Evolutionary conservation across 2,113 vertebrate genomes (phyloP).

Genomic region (Gadus macrocephalus): DNA sequence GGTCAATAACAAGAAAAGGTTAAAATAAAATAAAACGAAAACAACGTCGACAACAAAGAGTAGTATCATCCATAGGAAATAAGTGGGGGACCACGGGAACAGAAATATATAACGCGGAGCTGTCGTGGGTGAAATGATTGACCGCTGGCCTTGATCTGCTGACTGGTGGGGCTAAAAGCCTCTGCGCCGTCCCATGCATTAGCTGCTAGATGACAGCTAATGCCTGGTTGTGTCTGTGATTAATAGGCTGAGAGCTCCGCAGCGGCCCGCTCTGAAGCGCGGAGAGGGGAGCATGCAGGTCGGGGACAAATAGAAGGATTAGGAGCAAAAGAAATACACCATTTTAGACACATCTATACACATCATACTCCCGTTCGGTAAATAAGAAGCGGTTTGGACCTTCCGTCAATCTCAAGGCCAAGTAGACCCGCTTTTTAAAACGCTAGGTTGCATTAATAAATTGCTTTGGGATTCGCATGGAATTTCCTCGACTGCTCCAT

Average conservation of each 20-base stretch:
- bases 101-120: slow-evolving; percentile 5
- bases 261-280: not conserved
- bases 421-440: not conserved
- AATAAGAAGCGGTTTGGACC: slow-evolving; percentile 64
- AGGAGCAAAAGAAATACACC: no score
- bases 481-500: slow-evolving; percentile 46
- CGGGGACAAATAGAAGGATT: no score
- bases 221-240: slow-evolving; percentile 35
- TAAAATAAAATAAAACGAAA: no score
- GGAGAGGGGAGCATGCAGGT: no score
- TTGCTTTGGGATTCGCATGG: slow-evolving; percentile 22
- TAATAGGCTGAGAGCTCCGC: slow-evolving; percentile 48
- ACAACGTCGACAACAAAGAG: no score
- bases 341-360: no score
- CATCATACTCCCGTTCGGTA: slow-evolving; percentile 27
- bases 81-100: not conserved
- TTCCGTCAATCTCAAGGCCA: slow-evolving; percentile 52
- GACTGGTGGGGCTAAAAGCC: slow-evolving; percentile 11
- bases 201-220: slow-evolving; percentile 31
- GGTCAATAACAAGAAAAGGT: no score
- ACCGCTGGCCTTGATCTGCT: slow-evolving; percentile 22
- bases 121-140: slow-evolving; percentile 13
- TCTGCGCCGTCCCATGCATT: slow-evolving; percentile 11
- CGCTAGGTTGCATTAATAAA: slow-evolving; percentile 26
- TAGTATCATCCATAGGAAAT: not conserved